Percentiles rank a stretch among this genome's conserved stretches.
phyloP scores from a whole-genome alignment of 2,888 invertebrate genomes.

The Gasteruption jaculator region DNA sequence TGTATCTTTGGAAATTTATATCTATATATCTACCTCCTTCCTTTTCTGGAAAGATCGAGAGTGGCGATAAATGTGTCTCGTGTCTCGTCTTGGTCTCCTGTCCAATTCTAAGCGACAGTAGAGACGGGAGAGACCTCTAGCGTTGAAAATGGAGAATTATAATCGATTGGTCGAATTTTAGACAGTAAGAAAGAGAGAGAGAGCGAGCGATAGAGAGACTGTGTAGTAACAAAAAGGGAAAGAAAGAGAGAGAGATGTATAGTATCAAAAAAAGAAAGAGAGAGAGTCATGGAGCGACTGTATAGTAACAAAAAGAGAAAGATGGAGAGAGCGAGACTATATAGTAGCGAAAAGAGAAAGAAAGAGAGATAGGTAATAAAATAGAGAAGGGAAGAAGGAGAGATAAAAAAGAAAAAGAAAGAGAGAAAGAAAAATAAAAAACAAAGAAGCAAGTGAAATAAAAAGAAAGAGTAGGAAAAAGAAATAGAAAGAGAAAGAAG shows the following conservation, averaged over 20 bases:
- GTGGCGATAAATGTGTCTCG: too few species aligned
- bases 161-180: constrained; percentile 12
- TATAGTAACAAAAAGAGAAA: constrained; percentile 14
- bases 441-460: constrained; percentile 14
- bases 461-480: constrained; percentile 10
- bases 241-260: constrained; percentile 15
- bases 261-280: constrained; percentile 14
- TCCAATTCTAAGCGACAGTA: constrained; percentile 17
- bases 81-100: too few species aligned
- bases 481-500: too few species aligned
- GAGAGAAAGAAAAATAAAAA: constrained; percentile 14
- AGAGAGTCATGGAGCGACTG: constrained; percentile 14
- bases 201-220: constrained; percentile 14
- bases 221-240: constrained; percentile 15
- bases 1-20: too few species aligned
- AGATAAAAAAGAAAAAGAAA: constrained; percentile 12
- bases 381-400: constrained; percentile 9
- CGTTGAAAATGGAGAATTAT: constrained; percentile 2
- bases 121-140: constrained; percentile 19
- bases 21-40: too few species aligned
- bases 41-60: too few species aligned
- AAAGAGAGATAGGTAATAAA: not conserved
- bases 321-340: constrained; percentile 15
- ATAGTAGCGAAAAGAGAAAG: constrained; percentile 18
- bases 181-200: constrained; percentile 14